Base-by-base conservation (phyloP, 2,888 invertebrate genomes). In the Idaea aversata region DNA sequence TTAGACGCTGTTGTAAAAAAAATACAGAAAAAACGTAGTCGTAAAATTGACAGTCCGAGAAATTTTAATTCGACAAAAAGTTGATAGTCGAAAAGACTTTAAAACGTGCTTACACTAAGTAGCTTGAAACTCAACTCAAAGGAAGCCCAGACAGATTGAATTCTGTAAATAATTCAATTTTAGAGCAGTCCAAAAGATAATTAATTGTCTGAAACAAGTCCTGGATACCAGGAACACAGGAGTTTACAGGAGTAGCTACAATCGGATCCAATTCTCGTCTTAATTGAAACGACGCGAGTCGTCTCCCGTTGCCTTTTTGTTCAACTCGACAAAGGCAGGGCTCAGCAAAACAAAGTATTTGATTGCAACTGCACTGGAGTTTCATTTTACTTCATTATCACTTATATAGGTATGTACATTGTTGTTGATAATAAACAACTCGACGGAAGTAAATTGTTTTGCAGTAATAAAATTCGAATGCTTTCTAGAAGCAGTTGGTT, bases 251-350 rank as follows among this genome's bases (percentile, higher is more conserved):
- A 63, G 61, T 66, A 60, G 7, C 16, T 63, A 61, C n/a, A 38
- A 66, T 63, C 63, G 61, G 59, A 69, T 69, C 65, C 62, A 59
- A 66, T 67, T 70, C 65, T 16, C 38, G 59, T 65, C 35, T 57
- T 65, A 63, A 67, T 69, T 69, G 69, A 63, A 69, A 61, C 64
- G 66, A 69, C 69, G 61, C 65, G 62, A 61, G 65, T 57, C 62
- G 67, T n/a, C 64, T 63, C 59, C 47, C 7, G 65, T 34, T 59
- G 34, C 59, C 59, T 59, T 59, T 59, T 59, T 59, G 59, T 59
- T 25, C 59, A 34, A 13, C 25, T 34, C 59, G 34, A 69, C 69
- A 69, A 69, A 69, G 62, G 63, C 64, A 7, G 47, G 47, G 47
- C 47, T 47, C 47, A 10, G 47, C 10, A 47, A 47, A 47, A 47